Conservation (phyloP, 2,888 invertebrate species). For the Melanchra persicariae region DNA sequence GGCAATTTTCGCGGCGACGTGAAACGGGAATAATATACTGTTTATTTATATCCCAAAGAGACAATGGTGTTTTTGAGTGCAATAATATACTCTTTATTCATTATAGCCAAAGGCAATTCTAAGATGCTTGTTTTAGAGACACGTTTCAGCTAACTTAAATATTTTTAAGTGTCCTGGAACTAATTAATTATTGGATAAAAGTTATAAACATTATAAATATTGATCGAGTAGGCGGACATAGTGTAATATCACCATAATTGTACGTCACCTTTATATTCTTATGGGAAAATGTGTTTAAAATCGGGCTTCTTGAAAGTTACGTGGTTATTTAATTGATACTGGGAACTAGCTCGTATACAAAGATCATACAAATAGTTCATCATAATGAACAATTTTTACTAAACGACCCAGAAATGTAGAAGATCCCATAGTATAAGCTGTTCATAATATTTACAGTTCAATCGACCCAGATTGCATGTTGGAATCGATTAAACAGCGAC, state of each 20-base stretch:
- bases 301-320: slow-evolving; percentile 27
- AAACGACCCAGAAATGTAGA: neutral
- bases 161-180: slow-evolving; percentile 57
- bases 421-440: neutral
- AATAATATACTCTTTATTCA: slow-evolving; percentile 80
- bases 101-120: slow-evolving; percentile 84
- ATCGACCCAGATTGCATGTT: too few relatives aligned
- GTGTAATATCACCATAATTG: slow-evolving; percentile 54
- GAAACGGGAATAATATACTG: slow-evolving; percentile 81
- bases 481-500: neutral
- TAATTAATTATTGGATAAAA: slow-evolving; percentile 49
- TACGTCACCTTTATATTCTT: slow-evolving; percentile 39
- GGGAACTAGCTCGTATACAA: neutral
- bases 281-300: slow-evolving; percentile 58
- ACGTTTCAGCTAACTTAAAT: slow-evolving; percentile 61
- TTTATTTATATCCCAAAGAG: slow-evolving; percentile 77
- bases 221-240: slow-evolving; percentile 47
- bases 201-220: slow-evolving; percentile 57
- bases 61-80: slow-evolving; percentile 81
- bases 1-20: slow-evolving; percentile 86
- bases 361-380: neutral
- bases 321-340: slow-evolving; percentile 21
- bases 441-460: neutral
- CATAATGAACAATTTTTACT: slow-evolving; percentile 1
- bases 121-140: slow-evolving; percentile 68